These are phyloP conservation scores for Cheirogaleus major DNA, from an alignment of 2,797 vertebrate genomes.

Conservation along the genomic window DNA sequence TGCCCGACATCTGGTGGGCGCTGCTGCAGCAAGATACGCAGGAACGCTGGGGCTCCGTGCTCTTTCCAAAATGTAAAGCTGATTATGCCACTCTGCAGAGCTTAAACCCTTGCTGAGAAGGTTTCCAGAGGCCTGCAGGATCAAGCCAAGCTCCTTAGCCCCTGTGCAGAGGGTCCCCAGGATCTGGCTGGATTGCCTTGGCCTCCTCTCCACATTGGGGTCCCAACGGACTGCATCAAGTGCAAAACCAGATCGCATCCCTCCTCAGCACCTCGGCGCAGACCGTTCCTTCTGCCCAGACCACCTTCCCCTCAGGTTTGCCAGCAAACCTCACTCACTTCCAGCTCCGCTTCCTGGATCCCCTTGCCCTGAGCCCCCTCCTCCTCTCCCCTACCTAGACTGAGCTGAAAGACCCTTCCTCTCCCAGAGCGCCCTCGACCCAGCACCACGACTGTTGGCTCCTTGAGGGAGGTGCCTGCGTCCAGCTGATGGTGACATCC, in stretches of 20 bases:
- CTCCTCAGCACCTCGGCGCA: neutral
- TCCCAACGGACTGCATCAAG: neutral
- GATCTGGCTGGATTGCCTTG: neutral
- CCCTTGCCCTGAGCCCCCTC: neutral
- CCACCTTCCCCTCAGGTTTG: neutral
- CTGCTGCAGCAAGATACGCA: neutral
- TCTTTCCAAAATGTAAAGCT: slow-evolving; percentile 43
- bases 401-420: neutral
- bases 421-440: neutral
- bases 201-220: neutral
- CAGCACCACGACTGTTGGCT: neutral
- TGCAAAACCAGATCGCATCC: neutral
- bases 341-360: neutral
- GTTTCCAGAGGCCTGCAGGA: neutral
- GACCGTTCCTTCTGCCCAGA: neutral
- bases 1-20: slow-evolving; percentile 47
- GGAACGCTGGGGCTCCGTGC: neutral
- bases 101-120: neutral
- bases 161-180: neutral
- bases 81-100: slow-evolving; percentile 48
- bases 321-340: neutral
- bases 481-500: neutral
- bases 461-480: neutral
- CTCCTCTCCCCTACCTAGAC: neutral
- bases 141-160: slow-evolving; percentile 26